Evolutionary conservation across 2,888 invertebrate species (phyloP).

Genomic region (Exocentrus adspersus): DNA sequence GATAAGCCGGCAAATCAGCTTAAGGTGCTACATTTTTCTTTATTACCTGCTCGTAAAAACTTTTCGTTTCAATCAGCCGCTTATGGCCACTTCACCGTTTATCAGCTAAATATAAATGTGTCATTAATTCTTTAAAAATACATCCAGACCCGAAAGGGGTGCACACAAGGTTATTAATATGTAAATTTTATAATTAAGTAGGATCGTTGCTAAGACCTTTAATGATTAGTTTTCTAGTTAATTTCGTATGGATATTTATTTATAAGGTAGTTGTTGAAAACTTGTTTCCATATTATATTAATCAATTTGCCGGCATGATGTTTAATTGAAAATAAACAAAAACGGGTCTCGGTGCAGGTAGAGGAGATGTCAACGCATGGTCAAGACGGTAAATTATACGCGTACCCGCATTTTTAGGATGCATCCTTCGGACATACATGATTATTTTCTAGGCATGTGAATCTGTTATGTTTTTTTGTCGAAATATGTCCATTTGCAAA

Average conservation of each 20-base stretch:
- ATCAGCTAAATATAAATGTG: neutral
- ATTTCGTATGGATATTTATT: conserved; percentile 16
- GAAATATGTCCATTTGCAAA: no score
- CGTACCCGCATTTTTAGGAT: no score
- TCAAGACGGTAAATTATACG: neutral
- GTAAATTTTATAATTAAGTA: conserved; percentile 21
- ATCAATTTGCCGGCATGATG: conserved; percentile 2
- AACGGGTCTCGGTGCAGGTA: neutral
- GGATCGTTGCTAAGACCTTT: conserved; percentile 11
- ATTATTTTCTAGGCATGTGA: no score
- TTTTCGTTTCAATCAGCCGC: neutral
- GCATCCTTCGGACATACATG: no score
- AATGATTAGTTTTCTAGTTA: conserved; percentile 15
- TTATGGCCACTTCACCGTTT: neutral
- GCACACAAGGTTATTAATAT: conserved; percentile 22
- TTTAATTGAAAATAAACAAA: neutral
- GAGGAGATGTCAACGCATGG: neutral
- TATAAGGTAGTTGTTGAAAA: conserved; percentile 18
- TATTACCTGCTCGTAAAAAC: neutral
- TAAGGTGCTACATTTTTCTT: neutral
- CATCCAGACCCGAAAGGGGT: conserved; percentile 2
- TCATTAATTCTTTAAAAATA: conserved; percentile 10
- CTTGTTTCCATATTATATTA: conserved; percentile 17
- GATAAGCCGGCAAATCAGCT: no score
- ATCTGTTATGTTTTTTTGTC: no score